Conservation (phyloP, 30 jellyfish, hydroid and myxozoan genomes). For the Hydra vulgaris region DNA sequence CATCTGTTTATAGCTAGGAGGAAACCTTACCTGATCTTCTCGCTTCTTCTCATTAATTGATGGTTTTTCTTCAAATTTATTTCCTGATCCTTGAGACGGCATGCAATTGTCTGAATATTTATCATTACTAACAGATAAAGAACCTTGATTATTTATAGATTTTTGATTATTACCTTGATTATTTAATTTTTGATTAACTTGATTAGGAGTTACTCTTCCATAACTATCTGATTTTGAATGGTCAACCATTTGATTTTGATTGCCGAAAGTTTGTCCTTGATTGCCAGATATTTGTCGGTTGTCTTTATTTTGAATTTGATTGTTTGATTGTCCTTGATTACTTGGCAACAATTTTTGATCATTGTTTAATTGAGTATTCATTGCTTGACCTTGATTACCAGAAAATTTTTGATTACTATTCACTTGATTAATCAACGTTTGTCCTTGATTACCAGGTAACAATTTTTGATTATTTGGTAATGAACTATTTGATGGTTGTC, state of each 20-base stretch:
- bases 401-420: too few relatives aligned
- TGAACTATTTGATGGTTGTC: too few relatives aligned
- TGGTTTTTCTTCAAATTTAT: neutral
- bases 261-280: neutral
- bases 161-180: neutral
- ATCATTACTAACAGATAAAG: neutral
- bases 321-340: too few relatives aligned
- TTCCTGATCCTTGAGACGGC: neutral
- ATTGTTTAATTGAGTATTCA: too few relatives aligned
- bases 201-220: neutral
- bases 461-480: too few relatives aligned
- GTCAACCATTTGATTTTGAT: neutral
- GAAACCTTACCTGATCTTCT: neutral
- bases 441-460: too few relatives aligned
- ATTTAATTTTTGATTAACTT: neutral
- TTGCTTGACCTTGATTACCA: too few relatives aligned
- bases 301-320: neutral
- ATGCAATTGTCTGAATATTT: neutral
- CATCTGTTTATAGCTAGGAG: neutral
- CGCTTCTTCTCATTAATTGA: neutral
- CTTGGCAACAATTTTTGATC: too few relatives aligned
- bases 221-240: neutral
- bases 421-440: too few relatives aligned
- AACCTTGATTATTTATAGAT: neutral
- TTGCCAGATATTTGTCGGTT: neutral